Conservation (phyloP, 23 tunicate genomes). For the Trididemnum miniatum region DNA sequence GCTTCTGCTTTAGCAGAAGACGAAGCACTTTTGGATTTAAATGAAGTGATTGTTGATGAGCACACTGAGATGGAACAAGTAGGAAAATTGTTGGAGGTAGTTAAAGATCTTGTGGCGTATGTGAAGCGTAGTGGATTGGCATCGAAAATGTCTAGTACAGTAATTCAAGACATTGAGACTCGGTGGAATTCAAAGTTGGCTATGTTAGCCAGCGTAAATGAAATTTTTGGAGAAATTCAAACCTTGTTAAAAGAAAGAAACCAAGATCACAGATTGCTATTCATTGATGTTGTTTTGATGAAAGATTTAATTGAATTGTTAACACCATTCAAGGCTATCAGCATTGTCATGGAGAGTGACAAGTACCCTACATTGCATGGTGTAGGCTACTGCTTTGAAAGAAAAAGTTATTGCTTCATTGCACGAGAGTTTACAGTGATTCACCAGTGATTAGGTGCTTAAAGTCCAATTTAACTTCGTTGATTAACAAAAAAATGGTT, state of each 20-base stretch:
- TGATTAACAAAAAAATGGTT: slow-evolving; percentile 16
- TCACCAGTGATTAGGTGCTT: not conserved
- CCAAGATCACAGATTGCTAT: not conserved
- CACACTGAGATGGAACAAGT: too few relatives aligned
- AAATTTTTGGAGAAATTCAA: slow-evolving; percentile 14
- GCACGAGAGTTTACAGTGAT: not conserved
- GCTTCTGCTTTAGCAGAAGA: too few relatives aligned
- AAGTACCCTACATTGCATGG: slow-evolving; percentile 38
- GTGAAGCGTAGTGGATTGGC: slow-evolving; percentile 29
- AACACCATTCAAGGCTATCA: slow-evolving; percentile 11
- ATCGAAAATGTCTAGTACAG: slow-evolving; percentile 5
- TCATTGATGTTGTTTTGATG: slow-evolving; percentile 30
- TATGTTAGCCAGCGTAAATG: slow-evolving; percentile 15
- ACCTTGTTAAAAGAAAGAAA: slow-evolving; percentile 12
- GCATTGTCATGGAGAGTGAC: slow-evolving; percentile 34
- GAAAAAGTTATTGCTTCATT: slow-evolving; percentile 23
- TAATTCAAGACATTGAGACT: slow-evolving; percentile 26
- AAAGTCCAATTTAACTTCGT: not conserved
- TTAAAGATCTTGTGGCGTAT: slow-evolving; percentile 24
- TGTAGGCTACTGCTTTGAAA: slow-evolving; percentile 34
- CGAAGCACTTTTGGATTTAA: too few relatives aligned
- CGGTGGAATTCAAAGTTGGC: slow-evolving; percentile 33
- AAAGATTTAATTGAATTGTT: slow-evolving; percentile 23
- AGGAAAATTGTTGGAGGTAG: too few relatives aligned
- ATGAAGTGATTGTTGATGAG: too few relatives aligned